phyloP scores from a whole-genome alignment of 2,113 vertebrate species.

The Ranitomeya imitator region DNA sequence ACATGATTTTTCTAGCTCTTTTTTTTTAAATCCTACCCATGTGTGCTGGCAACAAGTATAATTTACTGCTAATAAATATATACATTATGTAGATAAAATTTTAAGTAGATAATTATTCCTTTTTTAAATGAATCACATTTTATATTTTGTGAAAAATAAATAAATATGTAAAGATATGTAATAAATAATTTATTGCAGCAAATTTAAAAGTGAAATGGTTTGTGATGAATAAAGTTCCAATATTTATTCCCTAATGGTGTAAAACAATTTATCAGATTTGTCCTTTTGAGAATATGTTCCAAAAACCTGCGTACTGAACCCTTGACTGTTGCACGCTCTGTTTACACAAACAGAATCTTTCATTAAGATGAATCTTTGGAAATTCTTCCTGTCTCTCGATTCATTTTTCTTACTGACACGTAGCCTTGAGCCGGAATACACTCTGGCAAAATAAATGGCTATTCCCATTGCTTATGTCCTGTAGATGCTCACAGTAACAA shows the following conservation, averaged over 20 bases:
- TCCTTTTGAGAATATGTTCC: not conserved
- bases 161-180: not conserved
- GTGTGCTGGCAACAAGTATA: too few species aligned
- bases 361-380: conserved; percentile 57
- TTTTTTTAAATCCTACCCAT: too few species aligned
- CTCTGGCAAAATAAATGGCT: conserved; percentile 54
- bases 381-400: conserved; percentile 48
- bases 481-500: conserved; percentile 37
- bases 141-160: too few species aligned
- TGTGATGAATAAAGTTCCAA: not conserved
- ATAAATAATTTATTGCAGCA: not conserved
- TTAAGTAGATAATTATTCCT: too few species aligned
- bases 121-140: too few species aligned
- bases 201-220: not conserved
- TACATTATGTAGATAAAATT: too few species aligned
- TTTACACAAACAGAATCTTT: conserved; percentile 55
- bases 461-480: conserved; percentile 42
- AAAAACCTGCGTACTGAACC: not conserved
- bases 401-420: conserved; percentile 58
- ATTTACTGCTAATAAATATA: too few species aligned
- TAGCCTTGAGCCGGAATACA: conserved; percentile 53
- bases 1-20: too few species aligned
- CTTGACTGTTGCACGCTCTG: conserved; percentile 43
- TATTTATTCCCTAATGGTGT: not conserved
- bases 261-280: conserved; percentile 22